phyloP scores from a whole-genome alignment of 2,888 invertebrate species.

The Morinoia aosen region DNA sequence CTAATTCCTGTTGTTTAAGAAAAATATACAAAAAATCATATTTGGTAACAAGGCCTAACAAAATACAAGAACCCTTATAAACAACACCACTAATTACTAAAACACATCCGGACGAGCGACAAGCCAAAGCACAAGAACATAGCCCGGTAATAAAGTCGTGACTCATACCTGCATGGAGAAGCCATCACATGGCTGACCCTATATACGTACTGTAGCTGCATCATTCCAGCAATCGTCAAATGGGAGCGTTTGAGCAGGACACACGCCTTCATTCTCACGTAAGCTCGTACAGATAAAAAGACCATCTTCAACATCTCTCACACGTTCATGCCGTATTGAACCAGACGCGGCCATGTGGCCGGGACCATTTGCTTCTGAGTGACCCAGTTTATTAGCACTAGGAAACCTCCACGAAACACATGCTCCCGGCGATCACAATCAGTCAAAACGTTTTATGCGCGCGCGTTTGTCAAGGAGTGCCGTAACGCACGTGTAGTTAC shows the following conservation, averaged over 20 bases:
- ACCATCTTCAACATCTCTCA: background rate
- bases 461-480: background rate
- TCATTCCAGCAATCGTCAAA: background rate
- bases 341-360: background rate
- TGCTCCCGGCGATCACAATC: background rate
- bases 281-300: background rate
- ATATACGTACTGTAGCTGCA: no score
- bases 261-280: background rate
- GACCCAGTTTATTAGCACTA: background rate
- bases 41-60: no score
- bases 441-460: background rate
- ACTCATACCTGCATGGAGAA: background rate
- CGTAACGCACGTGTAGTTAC: background rate
- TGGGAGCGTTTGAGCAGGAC: background rate
- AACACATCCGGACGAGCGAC: no score
- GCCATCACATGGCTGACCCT: background rate
- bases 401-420: background rate
- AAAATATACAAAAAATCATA: no score
- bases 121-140: no score
- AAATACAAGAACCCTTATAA: no score
- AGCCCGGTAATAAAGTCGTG: no score
- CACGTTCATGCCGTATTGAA: background rate
- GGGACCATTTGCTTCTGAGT: background rate
- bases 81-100: no score
- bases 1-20: no score